phyloP scores from a whole-genome alignment of 2,888 invertebrate genomes.

The Nemoura dubitans region DNA sequence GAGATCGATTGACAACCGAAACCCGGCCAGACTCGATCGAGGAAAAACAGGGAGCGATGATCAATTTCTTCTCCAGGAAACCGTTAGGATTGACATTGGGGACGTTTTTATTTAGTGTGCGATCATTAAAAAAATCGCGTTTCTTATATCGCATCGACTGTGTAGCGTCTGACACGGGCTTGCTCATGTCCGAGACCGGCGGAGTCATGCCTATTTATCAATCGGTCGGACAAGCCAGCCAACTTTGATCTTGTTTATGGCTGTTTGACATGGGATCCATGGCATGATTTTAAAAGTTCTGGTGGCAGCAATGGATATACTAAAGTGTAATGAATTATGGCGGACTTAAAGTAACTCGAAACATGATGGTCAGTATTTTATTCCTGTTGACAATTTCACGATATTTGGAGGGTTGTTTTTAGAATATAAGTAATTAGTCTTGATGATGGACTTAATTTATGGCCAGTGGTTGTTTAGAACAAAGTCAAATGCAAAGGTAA shows the following conservation, averaged over 20 bases:
- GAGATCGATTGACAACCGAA: neutral
- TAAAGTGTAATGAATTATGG: neutral
- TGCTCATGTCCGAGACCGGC: neutral
- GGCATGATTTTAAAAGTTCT: neutral
- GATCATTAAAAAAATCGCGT: neutral
- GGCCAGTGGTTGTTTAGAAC: neutral
- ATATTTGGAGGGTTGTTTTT: slow-evolving; percentile 7
- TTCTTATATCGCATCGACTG: neutral
- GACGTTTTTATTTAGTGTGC: neutral
- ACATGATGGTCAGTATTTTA: neutral
- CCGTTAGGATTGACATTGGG: neutral
- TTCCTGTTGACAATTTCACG: neutral
- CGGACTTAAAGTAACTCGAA: neutral
- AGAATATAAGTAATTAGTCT: neutral
- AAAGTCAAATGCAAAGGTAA: neutral
- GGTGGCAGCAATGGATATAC: neutral
- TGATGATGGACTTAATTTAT: neutral
- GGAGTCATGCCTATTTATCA: neutral
- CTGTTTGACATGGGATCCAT: slow-evolving; percentile 7
- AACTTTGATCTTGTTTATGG: neutral
- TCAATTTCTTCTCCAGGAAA: neutral
- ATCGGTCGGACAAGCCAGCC: neutral
- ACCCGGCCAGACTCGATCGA: neutral
- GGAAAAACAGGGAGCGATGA: neutral
- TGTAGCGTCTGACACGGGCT: neutral